Conservation (phyloP, 1,140 invertebrate genomes). For the Zaprionus camerounensis region DNA sequence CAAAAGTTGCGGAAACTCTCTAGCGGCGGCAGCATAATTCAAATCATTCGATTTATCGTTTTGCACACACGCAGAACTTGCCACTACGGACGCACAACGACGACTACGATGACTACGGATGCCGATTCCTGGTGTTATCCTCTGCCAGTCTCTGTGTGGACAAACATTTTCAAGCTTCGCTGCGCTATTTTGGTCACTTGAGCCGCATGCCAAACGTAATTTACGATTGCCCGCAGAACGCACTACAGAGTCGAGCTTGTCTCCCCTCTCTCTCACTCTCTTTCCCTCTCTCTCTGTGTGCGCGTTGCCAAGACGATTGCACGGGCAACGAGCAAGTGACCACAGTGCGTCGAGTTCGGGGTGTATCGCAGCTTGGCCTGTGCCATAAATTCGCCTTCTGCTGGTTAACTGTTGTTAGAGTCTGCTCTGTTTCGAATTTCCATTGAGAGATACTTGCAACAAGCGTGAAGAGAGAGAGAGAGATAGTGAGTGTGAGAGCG, state of each 20-base stretch:
- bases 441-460: slow-evolving; percentile 26
- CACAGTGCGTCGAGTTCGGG: not conserved
- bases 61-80: not conserved
- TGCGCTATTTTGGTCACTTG: slow-evolving; percentile 55
- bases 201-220: slow-evolving; percentile 62
- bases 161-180: slow-evolving; percentile 27
- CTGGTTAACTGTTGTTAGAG: slow-evolving; percentile 58
- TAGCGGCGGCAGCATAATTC: slow-evolving; percentile 56
- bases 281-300: slow-evolving; percentile 9
- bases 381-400: slow-evolving; percentile 68
- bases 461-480: not conserved
- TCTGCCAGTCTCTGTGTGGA: slow-evolving; percentile 5
- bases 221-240: slow-evolving; percentile 51
- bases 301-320: slow-evolving; percentile 65
- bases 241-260: not conserved
- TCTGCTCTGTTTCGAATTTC: slow-evolving; percentile 31
- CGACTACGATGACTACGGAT: not conserved
- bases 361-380: slow-evolving; percentile 47
- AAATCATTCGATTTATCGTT: slow-evolving; percentile 58
- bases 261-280: not conserved
- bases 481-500: not conserved
- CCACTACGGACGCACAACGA: not conserved
- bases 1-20: not conserved
- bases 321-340: slow-evolving; percentile 10
- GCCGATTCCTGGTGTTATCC: slow-evolving; percentile 30